These are phyloP conservation scores for Brenthis daphne DNA, from an alignment of 2,888 invertebrate genomes.

Conservation along the genomic window DNA sequence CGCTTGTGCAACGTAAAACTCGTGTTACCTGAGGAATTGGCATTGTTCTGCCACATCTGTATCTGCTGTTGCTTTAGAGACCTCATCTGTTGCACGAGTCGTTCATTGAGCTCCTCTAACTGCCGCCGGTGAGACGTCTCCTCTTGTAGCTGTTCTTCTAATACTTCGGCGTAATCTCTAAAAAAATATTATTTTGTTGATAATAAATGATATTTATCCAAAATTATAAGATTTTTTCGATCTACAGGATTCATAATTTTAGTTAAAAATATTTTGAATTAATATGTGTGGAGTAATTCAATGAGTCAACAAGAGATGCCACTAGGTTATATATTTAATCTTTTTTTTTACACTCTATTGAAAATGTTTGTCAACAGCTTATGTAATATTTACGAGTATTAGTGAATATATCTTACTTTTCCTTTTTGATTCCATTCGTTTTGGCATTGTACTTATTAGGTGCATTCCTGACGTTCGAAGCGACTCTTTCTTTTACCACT, in stretches of 20 bases:
- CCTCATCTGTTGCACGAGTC: slow-evolving; percentile 83
- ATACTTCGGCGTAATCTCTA: slow-evolving; percentile 66
- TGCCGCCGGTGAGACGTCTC: slow-evolving; percentile 84
- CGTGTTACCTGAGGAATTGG: slow-evolving; percentile 61
- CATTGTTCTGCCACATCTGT: slow-evolving; percentile 64
- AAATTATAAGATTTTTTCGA: neutral
- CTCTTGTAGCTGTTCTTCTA: slow-evolving; percentile 83
- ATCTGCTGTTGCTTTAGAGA: slow-evolving; percentile 75
- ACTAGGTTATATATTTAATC: too few species aligned
- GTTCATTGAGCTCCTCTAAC: slow-evolving; percentile 83
- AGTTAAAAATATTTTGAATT: neutral
- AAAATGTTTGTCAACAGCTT: too few species aligned
- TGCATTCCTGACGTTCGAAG: slow-evolving; percentile 53
- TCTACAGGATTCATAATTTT: neutral
- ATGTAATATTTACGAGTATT: neutral
- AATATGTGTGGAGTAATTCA: too few species aligned
- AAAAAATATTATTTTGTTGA: slow-evolving; percentile 5
- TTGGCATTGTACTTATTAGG: slow-evolving; percentile 59
- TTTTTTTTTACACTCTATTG: too few species aligned
- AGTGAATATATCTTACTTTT: slow-evolving; percentile 55
- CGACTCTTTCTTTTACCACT: slow-evolving; percentile 56
- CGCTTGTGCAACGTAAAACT: too few species aligned
- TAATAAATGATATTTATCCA: neutral
- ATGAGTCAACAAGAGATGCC: too few species aligned
- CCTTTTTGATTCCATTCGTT: slow-evolving; percentile 59